Percentiles rank a stretch among this genome's conserved stretches.
phyloP scores from a whole-genome alignment of 2,113 vertebrate genomes.

The Nyctibius bracteatus region DNA sequence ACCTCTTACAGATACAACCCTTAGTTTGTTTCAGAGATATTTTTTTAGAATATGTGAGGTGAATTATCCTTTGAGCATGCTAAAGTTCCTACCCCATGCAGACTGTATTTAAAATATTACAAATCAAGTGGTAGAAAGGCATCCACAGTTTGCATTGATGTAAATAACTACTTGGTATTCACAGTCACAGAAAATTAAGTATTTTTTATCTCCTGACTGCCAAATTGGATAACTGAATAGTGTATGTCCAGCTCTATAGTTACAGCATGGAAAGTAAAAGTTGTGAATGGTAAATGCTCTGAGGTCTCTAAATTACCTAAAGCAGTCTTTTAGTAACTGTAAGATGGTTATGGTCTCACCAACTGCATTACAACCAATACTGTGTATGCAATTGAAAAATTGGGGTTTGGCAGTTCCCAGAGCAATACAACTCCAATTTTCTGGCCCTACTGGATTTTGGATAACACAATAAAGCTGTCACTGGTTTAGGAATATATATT shows the following conservation, averaged over 20 bases:
- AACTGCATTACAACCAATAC: neutral
- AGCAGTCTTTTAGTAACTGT: neutral
- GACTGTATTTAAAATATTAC: neutral
- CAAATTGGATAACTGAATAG: neutral
- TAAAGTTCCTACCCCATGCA: neutral
- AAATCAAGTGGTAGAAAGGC: neutral
- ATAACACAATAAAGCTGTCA: neutral
- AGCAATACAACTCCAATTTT: neutral
- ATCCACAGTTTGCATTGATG: neutral
- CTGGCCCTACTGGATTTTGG: neutral
- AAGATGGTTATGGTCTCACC: neutral
- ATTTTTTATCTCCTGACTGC: neutral
- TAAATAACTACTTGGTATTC: neutral
- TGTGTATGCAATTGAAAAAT: neutral
- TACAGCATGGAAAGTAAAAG: neutral
- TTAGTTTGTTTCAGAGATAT: neutral
- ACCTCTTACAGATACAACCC: neutral
- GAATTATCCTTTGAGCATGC: neutral
- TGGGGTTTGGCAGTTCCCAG: neutral
- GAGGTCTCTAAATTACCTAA: neutral
- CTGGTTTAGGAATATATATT: neutral
- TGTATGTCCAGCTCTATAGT: neutral
- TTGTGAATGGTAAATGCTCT: neutral
- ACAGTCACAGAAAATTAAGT: neutral
- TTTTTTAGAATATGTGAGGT: neutral